Evolutionary conservation across 2,888 invertebrate species (phyloP).

Genomic region (Parnassius smintheus): DNA sequence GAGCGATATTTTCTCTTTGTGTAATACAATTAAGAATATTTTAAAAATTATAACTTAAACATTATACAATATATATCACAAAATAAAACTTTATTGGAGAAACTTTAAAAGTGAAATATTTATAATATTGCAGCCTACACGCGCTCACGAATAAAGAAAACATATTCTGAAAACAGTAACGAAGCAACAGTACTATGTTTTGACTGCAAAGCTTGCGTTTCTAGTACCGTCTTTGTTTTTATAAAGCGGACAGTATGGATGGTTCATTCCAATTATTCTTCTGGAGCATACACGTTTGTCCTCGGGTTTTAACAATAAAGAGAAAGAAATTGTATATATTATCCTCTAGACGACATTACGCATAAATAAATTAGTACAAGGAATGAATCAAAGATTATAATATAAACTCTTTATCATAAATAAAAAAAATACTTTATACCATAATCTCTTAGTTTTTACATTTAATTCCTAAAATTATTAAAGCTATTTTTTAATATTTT

Average conservation of each 20-base stretch:
- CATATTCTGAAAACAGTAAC: constrained; percentile 31
- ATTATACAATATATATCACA: neutral
- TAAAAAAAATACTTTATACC: neutral
- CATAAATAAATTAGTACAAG: too few relatives aligned
- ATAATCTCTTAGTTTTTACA: neutral
- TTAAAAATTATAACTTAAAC: too few relatives aligned
- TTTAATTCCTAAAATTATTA: neutral
- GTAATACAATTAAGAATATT: too few relatives aligned
- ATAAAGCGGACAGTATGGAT: constrained; percentile 33
- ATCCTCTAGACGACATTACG: constrained; percentile 10
- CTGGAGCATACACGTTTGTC: constrained; percentile 28
- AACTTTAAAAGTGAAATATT: constrained; percentile 5
- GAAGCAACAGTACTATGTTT: constrained; percentile 28
- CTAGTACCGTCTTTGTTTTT: constrained; percentile 35
- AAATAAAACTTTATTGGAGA: constrained; percentile 37
- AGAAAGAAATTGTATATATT: constrained; percentile 19
- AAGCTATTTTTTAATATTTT: neutral
- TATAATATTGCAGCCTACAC: constrained; percentile 7
- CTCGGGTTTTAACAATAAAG: constrained; percentile 29
- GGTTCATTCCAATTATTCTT: constrained; percentile 36
- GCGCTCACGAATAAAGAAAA: constrained; percentile 12
- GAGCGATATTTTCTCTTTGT: too few relatives aligned
- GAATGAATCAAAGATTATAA: too few relatives aligned
- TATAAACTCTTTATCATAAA: neutral
- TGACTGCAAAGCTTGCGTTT: constrained; percentile 33